Evolutionary conservation across 1,140 invertebrate species (phyloP).

Genomic region (Yoshiicerus persimilis): DNA sequence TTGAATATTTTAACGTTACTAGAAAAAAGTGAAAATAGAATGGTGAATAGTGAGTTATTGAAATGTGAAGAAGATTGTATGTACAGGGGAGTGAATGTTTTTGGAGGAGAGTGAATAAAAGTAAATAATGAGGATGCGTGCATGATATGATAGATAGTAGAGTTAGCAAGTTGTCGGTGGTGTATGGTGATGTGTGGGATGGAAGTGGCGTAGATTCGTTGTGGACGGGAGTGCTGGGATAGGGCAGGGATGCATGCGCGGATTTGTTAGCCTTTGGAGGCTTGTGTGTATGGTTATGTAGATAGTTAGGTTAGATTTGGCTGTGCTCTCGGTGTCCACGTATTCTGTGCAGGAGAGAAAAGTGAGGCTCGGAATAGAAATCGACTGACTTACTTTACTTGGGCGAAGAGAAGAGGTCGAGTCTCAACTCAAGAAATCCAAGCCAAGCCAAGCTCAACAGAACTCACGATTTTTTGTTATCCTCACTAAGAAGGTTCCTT

Average conservation of each 20-base stretch:
- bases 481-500: neutral
- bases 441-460: neutral
- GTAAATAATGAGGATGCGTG: too few species aligned
- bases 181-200: neutral
- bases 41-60: too few species aligned
- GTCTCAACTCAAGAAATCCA: neutral
- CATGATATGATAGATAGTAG: too few species aligned
- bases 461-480: neutral
- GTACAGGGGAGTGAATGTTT: too few species aligned
- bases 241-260: slow-evolving; percentile 15
- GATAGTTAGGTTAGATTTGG: neutral
- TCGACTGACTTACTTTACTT: neutral
- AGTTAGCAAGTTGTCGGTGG: neutral
- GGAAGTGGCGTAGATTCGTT: neutral
- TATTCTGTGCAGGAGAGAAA: neutral
- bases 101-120: too few species aligned
- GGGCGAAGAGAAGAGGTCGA: neutral
- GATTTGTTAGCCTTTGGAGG: neutral
- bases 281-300: neutral
- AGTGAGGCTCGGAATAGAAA: neutral
- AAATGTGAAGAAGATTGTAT: too few species aligned
- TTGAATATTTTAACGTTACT: too few species aligned
- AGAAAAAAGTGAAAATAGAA: too few species aligned
- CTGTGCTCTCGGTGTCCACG: neutral
- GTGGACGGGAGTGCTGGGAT: neutral